phyloP scores from a whole-genome alignment of 2,888 invertebrate species.

The Meganola albula region DNA sequence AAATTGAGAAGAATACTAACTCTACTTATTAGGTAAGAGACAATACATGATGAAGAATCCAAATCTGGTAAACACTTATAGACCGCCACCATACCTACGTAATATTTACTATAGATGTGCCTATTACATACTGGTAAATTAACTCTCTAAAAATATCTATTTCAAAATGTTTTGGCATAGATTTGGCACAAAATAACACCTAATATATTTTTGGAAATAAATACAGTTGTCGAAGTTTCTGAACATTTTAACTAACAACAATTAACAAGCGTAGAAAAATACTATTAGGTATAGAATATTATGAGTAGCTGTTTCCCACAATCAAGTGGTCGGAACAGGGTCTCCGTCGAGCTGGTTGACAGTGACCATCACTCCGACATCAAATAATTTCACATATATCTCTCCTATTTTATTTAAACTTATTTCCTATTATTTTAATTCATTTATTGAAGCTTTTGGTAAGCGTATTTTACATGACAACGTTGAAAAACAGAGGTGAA shows the following conservation, averaged over 20 bases:
- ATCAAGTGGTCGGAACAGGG: slow-evolving; percentile 32
- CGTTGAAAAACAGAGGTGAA: no score
- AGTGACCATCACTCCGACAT: slow-evolving; percentile 32
- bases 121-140: no score
- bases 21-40: no score
- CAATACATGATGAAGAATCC: no score
- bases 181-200: neutral
- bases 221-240: neutral
- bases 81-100: neutral
- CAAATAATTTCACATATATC: no score
- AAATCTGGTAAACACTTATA: no score
- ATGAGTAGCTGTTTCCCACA: slow-evolving; percentile 26
- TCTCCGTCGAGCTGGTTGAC: slow-evolving; percentile 52
- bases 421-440: no score
- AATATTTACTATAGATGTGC: neutral
- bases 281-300: slow-evolving; percentile 30
- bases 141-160: no score
- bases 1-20: no score
- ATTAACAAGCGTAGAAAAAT: slow-evolving; percentile 51
- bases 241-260: slow-evolving; percentile 31
- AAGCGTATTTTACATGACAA: no score
- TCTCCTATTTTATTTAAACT: no score
- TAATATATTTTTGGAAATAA: neutral
- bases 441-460: no score
- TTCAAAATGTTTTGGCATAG: neutral